Evolutionary conservation across 2,888 invertebrate species (phyloP).

Genomic region (Clanis bilineata): DNA sequence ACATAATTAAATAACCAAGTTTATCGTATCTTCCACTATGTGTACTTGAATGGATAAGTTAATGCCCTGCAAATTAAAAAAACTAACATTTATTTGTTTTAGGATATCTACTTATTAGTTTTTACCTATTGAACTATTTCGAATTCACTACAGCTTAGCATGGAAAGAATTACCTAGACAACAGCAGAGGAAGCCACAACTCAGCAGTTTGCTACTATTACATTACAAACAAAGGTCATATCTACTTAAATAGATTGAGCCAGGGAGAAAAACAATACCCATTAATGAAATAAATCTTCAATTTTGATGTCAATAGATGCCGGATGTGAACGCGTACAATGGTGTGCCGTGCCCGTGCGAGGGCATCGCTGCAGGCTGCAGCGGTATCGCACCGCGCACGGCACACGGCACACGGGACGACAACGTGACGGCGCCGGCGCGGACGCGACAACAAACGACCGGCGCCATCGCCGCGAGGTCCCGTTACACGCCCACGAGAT

Average conservation of each 20-base stretch:
- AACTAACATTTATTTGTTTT: no score
- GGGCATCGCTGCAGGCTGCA: conserved; percentile 30
- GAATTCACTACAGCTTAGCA: no score
- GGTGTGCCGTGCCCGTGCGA: no score
- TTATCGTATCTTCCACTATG: not conserved
- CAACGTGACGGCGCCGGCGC: no score
- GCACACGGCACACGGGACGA: not conserved
- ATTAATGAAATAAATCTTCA: conserved; percentile 12
- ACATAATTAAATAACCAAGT: not conserved
- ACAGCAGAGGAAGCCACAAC: no score
- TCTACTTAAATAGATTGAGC: not conserved
- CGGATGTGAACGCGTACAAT: conserved; percentile 15
- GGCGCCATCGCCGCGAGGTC: conserved; percentile 46
- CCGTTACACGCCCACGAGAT: conserved; percentile 69
- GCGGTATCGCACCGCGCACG: conserved; percentile 43
- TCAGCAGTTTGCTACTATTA: not conserved
- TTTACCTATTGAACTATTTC: no score
- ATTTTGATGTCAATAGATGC: conserved; percentile 8
- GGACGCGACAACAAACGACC: conserved; percentile 27
- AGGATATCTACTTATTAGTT: no score
- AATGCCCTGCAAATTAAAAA: not conserved
- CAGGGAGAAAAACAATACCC: conserved; percentile 2
- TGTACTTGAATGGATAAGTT: not conserved
- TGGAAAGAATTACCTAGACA: no score
- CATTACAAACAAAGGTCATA: no score